phyloP scores from a whole-genome alignment of 1,140 invertebrate genomes.

The Dreissena rostriformis region DNA sequence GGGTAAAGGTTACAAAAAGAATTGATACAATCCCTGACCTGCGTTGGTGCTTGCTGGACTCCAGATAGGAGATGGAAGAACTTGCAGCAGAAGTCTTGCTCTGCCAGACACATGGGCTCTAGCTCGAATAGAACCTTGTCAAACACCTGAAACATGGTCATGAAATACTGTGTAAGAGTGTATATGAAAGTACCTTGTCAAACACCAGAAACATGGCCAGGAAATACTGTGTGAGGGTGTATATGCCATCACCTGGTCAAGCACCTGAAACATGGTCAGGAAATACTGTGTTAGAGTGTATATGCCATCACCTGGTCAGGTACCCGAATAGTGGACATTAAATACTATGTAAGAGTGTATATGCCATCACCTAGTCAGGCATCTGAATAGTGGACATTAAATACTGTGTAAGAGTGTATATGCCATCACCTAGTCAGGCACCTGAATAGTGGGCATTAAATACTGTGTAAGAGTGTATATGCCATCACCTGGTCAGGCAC shows the following conservation, averaged over 20 bases:
- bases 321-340: too few species aligned
- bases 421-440: too few species aligned
- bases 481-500: too few species aligned
- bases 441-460: too few species aligned
- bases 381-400: background rate
- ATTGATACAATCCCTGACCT: constrained; percentile 32
- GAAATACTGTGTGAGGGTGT: too few species aligned
- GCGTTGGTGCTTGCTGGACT: constrained; percentile 31
- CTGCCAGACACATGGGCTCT: constrained; percentile 95
- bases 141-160: constrained; percentile 82
- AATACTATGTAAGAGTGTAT: too few species aligned
- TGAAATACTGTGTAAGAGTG: too few species aligned
- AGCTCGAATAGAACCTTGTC: constrained; percentile 93
- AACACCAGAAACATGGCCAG: background rate
- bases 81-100: constrained; percentile 96
- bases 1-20: background rate
- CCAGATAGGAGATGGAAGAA: constrained; percentile 93
- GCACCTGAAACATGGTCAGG: background rate
- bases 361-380: background rate
- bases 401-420: too few species aligned
- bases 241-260: background rate
- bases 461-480: too few species aligned
- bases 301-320: too few species aligned
- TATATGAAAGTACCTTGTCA: background rate
- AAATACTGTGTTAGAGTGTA: too few species aligned